These are phyloP conservation scores for Drosophila athabasca DNA, from an alignment of 1,140 invertebrate species.

Conservation along the genomic window DNA sequence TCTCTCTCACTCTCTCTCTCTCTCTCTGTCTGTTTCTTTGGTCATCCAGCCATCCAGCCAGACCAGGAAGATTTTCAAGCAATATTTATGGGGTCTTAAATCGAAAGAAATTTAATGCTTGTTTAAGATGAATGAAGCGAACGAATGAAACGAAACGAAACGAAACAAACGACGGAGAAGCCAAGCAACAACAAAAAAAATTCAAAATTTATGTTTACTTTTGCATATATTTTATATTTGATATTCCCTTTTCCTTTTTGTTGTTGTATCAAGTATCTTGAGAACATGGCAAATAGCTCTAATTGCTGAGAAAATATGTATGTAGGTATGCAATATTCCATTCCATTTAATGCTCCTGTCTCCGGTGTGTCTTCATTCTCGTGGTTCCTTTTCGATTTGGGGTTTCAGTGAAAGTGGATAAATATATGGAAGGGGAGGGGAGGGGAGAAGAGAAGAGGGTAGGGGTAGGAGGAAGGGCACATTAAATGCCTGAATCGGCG, in stretches of 20 bases:
- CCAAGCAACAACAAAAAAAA: conserved; percentile 40
- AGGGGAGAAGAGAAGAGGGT: not conserved
- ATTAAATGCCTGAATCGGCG: conserved; percentile 30
- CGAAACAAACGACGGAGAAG: conserved; percentile 4
- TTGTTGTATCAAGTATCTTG: conserved; percentile 12
- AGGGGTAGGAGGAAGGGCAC: not conserved
- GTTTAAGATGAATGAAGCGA: conserved; percentile 60
- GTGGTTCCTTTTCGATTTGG: conserved; percentile 22
- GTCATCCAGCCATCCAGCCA: conserved; percentile 28
- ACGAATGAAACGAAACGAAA: conserved; percentile 12
- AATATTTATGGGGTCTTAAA: conserved; percentile 77
- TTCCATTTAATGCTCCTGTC: too few species aligned
- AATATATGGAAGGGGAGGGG: not conserved
- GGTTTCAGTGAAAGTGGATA: conserved; percentile 29
- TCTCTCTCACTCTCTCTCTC: not conserved
- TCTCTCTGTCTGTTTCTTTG: conserved; percentile 13
- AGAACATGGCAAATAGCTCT: conserved; percentile 30
- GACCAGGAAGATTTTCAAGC: conserved; percentile 41
- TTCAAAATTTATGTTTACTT: conserved; percentile 63
- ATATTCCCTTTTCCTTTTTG: not conserved
- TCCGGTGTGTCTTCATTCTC: too few species aligned
- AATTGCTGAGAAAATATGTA: conserved; percentile 26
- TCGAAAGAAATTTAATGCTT: conserved; percentile 77
- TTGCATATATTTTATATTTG: conserved; percentile 25
- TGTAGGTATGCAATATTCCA: too few species aligned